Evolutionary conservation across 2,797 vertebrate genomes (phyloP).

Genomic region (Mormyrops attenuatus): DNA sequence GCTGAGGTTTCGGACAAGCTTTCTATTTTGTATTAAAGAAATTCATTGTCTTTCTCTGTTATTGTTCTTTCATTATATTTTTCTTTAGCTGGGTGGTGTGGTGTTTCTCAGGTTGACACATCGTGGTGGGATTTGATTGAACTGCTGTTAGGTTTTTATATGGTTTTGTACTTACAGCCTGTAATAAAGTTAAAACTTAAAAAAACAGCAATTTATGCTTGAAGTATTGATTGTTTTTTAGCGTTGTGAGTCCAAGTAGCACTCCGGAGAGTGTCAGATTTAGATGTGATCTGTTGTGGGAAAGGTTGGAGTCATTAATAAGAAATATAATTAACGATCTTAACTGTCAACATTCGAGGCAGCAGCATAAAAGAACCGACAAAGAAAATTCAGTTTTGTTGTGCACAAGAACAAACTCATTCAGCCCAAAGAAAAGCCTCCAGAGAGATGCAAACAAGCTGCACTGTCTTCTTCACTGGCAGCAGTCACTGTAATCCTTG

Average conservation of each 20-base stretch:
- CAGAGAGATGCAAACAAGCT: background rate
- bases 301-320: background rate
- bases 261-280: background rate
- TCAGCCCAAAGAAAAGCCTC: background rate
- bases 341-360: background rate
- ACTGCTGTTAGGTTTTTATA: background rate
- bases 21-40: background rate
- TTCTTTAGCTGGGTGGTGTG: background rate
- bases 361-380: background rate
- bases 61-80: background rate
- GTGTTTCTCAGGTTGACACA: background rate
- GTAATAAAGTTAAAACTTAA: background rate
- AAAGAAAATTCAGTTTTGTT: background rate
- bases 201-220: background rate
- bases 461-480: background rate
- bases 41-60: background rate
- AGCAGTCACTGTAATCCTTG: background rate
- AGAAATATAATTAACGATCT: background rate
- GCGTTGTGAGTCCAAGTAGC: background rate
- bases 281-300: background rate
- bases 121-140: background rate
- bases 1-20: background rate
- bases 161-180: background rate
- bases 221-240: background rate
- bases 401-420: background rate